Evolutionary conservation across 2,113 vertebrate genomes (phyloP).

Genomic region (Thymallus thymallus): DNA sequence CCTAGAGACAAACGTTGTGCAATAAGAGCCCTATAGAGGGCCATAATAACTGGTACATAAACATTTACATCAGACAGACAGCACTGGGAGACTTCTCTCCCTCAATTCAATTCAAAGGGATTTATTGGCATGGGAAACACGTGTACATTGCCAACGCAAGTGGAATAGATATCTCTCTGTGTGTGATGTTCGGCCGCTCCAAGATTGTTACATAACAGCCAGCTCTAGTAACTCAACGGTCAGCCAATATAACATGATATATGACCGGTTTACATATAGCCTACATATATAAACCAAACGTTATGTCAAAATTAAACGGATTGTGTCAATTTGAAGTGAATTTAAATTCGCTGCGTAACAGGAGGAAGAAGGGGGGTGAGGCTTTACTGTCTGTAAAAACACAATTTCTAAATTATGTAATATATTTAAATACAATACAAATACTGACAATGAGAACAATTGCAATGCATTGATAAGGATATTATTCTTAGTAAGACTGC

Average conservation of each 20-base stretch:
- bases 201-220: constrained; percentile 40
- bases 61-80: background rate
- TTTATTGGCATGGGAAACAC: too few relatives aligned
- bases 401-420: background rate
- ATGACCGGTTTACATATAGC: too few relatives aligned
- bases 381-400: constrained; percentile 26
- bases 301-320: constrained; percentile 40
- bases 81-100: too few relatives aligned
- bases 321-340: constrained; percentile 31
- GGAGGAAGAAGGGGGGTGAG: constrained; percentile 78
- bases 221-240: background rate
- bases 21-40: too few relatives aligned
- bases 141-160: background rate
- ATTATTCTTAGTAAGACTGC: background rate
- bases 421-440: background rate
- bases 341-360: constrained; percentile 66
- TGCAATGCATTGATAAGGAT: too few relatives aligned
- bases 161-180: background rate
- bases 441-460: background rate
- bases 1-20: too few relatives aligned
- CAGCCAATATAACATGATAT: background rate
- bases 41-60: background rate
- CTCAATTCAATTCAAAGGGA: too few relatives aligned
- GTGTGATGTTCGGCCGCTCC: constrained; percentile 15
- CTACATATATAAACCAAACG: background rate